Base-by-base conservation (phyloP, 2,113 vertebrate genomes). In the Cinclus mexicanus region DNA sequence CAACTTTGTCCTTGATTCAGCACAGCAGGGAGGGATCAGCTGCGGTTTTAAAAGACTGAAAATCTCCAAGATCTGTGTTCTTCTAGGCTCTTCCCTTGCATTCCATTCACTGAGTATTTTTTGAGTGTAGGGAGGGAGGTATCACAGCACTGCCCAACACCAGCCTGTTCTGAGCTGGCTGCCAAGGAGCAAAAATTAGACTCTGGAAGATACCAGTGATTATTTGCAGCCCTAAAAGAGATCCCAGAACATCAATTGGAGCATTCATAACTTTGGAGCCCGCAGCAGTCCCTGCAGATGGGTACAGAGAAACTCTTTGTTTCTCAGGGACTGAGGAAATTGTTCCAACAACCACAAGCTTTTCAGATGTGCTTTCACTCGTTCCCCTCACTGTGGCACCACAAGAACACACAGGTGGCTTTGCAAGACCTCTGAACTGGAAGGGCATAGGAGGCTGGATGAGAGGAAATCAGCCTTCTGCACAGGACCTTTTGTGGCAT, bases 351-450 rank as follows among this genome's bases (percentile, higher is more conserved):
- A 65, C 4, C 16, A 60, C 13, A 47, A 22, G 37, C 4, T 44
- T 44, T 42, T 12, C 16, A 50, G n/a, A 47, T 9, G 33, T 15
- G 52, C 49, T 76, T 41, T 18, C 52, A 33, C 23, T 16, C 2
- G 1, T 20, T 47, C 42, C 20, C 11, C 12, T 39, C 19, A 2
- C 46, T 7, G 46, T 5, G 1, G 53, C 50, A 74, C 0, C 0
- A 29, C 55, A 56, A 14, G 25, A 31, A 13, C 18, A 63, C 35
- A 29, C 35, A 24, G 69, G 56, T 50, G 64, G 26, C 60, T 75
- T 44, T 11, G 3, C 3, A 35, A 39, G 26, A 11, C 35, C 39
- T 12, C 35, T 37, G 25, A 41, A 35, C 25, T 29, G 33, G 42
- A 52, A 78, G 49, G 59, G 52, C 37, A 46, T 14, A 70, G 33